These are phyloP conservation scores for Canis aureus DNA, from an alignment of 2,113 vertebrate genomes.

Conservation along the genomic window DNA sequence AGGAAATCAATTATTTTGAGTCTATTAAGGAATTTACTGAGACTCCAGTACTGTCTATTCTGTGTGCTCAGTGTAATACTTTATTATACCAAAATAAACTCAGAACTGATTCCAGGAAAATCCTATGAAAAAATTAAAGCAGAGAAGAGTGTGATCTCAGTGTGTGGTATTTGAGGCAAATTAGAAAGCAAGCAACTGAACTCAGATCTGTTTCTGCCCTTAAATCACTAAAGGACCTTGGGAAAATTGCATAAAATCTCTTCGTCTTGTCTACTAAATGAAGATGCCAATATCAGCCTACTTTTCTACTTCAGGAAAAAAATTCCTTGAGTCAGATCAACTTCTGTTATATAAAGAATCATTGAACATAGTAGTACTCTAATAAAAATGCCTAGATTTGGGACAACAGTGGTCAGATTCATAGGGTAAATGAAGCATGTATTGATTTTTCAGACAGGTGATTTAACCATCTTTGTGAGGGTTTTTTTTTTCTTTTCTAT, in stretches of 20 bases:
- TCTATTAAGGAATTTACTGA: slow-evolving; percentile 46
- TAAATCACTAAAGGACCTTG: not conserved
- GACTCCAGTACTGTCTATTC: not conserved
- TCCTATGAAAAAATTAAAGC: slow-evolving; percentile 50
- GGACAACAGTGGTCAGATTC: not conserved
- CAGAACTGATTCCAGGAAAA: slow-evolving; percentile 34
- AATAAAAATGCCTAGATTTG: not conserved
- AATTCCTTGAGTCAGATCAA: not conserved
- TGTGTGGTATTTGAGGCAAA: not conserved
- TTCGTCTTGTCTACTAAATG: not conserved
- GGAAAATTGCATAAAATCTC: not conserved
- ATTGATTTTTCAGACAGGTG: not conserved
- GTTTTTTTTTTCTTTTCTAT: not conserved
- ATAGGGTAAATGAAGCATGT: not conserved
- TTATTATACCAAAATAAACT: slow-evolving; percentile 55
- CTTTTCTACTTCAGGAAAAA: not conserved
- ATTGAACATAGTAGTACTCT: not conserved
- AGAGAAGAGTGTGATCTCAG: not conserved
- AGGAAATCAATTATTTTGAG: slow-evolving; percentile 53
- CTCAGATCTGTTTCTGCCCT: not conserved
- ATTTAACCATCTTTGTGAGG: not conserved
- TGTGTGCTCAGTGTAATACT: slow-evolving; percentile 26
- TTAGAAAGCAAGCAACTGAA: not conserved
- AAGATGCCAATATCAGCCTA: not conserved
- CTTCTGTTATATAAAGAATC: not conserved